Evolutionary conservation across 2,888 invertebrate genomes (phyloP).

Genomic region (Vesta saturnalis): DNA sequence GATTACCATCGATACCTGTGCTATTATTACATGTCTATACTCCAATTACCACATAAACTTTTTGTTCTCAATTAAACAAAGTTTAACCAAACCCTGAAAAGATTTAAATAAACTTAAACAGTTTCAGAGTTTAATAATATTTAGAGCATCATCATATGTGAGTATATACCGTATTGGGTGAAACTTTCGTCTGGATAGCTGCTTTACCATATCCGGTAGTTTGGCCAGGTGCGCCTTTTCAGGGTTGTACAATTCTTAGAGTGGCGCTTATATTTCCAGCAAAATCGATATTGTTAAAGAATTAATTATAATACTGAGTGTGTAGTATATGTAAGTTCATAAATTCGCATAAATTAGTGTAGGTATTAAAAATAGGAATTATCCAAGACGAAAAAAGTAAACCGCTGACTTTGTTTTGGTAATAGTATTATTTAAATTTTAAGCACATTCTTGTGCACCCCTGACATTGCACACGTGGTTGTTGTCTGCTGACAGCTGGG

Average conservation of each 20-base stretch:
- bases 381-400: too few relatives aligned
- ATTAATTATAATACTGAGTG: too few relatives aligned
- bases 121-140: constrained; percentile 25
- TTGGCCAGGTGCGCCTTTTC: constrained; percentile 56
- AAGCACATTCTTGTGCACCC: constrained; percentile 27
- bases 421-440: background rate
- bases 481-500: constrained; percentile 50
- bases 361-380: too few relatives aligned
- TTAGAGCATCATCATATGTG: constrained; percentile 34
- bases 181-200: constrained; percentile 53
- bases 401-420: too few relatives aligned
- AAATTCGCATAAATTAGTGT: too few relatives aligned
- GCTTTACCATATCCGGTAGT: constrained; percentile 57
- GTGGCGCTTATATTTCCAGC: constrained; percentile 23
- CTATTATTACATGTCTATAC: constrained; percentile 9
- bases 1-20: constrained; percentile 13
- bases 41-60: background rate
- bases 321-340: too few relatives aligned
- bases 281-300: too few relatives aligned
- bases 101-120: background rate
- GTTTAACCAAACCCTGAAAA: background rate
- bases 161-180: constrained; percentile 54
- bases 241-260: constrained; percentile 53
- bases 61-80: background rate
- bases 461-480: constrained; percentile 47